Percentiles rank a stretch among this genome's conserved stretches.
These are phyloP conservation scores for Atethmia centrago DNA, from an alignment of 2,888 invertebrate genomes.

Conservation along the genomic window DNA sequence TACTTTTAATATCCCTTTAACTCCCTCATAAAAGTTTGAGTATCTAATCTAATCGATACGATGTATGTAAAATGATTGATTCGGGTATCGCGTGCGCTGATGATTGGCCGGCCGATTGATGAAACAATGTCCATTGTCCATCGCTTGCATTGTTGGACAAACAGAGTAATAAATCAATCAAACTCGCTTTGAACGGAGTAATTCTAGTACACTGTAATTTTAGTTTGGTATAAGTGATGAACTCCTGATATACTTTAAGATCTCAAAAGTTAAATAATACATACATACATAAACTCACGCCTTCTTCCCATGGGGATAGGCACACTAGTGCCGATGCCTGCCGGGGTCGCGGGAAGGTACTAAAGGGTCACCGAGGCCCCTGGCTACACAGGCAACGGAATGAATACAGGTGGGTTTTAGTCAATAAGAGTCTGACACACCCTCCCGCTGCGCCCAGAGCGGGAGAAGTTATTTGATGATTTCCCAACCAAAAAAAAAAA, in stretches of 20 bases:
- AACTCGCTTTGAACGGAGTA: slow-evolving; percentile 76
- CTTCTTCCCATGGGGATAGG: no score
- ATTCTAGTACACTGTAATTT: slow-evolving; percentile 30
- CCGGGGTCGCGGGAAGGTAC: no score
- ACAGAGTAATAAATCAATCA: slow-evolving; percentile 88
- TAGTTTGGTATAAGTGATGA: slow-evolving; percentile 57
- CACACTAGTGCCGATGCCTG: no score
- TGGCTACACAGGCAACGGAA: no score
- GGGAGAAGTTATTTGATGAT: no score
- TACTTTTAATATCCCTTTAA: background rate
- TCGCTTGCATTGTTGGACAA: slow-evolving; percentile 79
- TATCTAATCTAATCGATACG: slow-evolving; percentile 49
- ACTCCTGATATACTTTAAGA: slow-evolving; percentile 8
- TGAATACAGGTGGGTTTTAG: no score
- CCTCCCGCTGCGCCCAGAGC: no score
- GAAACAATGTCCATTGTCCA: slow-evolving; percentile 80
- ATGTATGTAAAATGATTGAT: slow-evolving; percentile 64
- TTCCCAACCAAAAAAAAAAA: no score
- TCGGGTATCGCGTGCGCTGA: slow-evolving; percentile 66
- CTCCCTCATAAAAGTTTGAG: slow-evolving; percentile 30
- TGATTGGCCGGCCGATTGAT: slow-evolving; percentile 72
- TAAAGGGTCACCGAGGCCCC: no score
- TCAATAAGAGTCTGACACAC: no score
- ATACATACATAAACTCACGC: no score
- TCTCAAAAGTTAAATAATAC: no score